Conservation (phyloP, 2,888 invertebrate species). For the Tipula unca region DNA sequence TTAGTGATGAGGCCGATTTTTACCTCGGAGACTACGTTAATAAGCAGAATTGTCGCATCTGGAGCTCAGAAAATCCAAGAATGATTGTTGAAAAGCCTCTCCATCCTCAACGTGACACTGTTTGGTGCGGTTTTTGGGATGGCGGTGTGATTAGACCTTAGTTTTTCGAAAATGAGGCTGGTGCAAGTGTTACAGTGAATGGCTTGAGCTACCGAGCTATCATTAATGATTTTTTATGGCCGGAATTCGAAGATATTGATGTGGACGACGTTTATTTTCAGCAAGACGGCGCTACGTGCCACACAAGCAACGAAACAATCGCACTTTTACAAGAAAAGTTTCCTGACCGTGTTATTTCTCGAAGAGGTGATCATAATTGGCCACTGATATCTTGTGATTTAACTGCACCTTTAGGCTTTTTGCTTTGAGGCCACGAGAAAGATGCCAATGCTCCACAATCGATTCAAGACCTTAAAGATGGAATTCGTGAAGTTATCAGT, state of each 20-base stretch:
- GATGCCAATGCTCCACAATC: too few species aligned
- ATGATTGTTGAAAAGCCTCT: neutral
- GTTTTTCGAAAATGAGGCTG: slow-evolving; percentile 8
- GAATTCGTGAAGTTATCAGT: too few species aligned
- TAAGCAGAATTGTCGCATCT: too few species aligned
- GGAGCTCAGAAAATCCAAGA: too few species aligned
- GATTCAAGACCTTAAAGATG: too few species aligned
- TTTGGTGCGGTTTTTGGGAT: slow-evolving; percentile 20
- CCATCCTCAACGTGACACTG: slow-evolving; percentile 19
- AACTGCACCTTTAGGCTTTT: too few species aligned
- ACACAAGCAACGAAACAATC: slow-evolving; percentile 18
- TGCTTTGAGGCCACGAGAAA: too few species aligned
- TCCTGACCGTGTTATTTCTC: neutral
- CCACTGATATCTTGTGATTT: too few species aligned
- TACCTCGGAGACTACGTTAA: too few species aligned
- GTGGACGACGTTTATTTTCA: slow-evolving; percentile 18
- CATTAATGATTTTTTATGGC: slow-evolving; percentile 19
- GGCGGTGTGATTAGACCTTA: slow-evolving; percentile 3
- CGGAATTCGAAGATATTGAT: slow-evolving; percentile 19
- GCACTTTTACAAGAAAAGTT: neutral
- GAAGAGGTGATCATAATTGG: neutral
- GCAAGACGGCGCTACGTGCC: slow-evolving; percentile 20
- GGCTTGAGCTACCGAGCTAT: slow-evolving; percentile 10
- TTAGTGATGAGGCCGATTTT: too few species aligned
- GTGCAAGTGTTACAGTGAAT: slow-evolving; percentile 14